A percentile compares a stretch with the other conserved stretches of the same genome.
These are phyloP conservation scores for Delia radicum DNA, from an alignment of 1,140 invertebrate species.

Conservation along the genomic window DNA sequence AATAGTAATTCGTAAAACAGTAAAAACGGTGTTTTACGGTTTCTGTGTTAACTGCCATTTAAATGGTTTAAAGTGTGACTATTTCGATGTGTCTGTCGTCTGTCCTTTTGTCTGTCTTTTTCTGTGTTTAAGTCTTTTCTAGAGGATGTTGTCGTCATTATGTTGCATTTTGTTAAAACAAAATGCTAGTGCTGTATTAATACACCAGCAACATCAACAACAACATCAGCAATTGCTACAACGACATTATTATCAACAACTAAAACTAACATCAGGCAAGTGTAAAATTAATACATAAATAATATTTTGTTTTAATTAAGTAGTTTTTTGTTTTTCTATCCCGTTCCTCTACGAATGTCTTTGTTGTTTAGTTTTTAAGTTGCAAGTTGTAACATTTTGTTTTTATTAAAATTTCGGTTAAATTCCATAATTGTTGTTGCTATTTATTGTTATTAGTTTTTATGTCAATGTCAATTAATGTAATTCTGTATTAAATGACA, in stretches of 20 bases:
- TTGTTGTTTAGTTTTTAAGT: background rate
- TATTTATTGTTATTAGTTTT: too few relatives aligned
- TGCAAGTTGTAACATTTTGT: too few relatives aligned
- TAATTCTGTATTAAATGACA: too few relatives aligned
- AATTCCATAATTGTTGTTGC: too few relatives aligned
- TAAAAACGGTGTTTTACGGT: background rate
- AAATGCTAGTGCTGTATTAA: background rate
- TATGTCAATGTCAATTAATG: too few relatives aligned
- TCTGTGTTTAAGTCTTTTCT: background rate
- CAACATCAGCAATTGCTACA: background rate
- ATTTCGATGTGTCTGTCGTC: too few relatives aligned
- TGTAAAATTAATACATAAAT: background rate
- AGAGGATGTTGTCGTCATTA: slow-evolving; percentile 14
- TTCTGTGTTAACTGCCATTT: background rate
- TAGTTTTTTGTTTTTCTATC: background rate
- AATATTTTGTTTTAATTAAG: background rate
- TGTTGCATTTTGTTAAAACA: slow-evolving; percentile 17
- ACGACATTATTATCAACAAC: background rate
- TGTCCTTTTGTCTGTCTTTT: background rate
- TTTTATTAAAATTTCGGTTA: too few relatives aligned
- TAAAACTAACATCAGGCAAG: background rate
- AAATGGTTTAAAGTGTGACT: background rate
- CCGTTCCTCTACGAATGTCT: too few relatives aligned
- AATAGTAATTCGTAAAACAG: background rate
- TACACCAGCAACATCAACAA: background rate